phyloP scores from a whole-genome alignment of 2,113 vertebrate genomes.

The Cyphomyrus plagiostoma region DNA sequence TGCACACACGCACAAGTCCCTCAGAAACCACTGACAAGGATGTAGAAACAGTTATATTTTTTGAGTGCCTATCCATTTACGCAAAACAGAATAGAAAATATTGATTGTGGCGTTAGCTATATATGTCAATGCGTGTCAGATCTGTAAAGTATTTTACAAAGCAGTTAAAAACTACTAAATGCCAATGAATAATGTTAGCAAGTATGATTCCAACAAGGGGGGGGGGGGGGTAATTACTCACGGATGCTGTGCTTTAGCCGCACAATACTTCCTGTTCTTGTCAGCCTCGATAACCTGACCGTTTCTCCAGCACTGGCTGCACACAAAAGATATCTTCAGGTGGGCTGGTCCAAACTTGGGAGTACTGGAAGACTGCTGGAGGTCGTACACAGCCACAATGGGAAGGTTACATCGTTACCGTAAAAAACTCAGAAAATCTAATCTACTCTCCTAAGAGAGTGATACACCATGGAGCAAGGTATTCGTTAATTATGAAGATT shows the following conservation, averaged over 20 bases:
- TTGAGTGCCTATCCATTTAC: neutral
- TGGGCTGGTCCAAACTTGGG: constrained; percentile 77
- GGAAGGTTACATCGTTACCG: neutral
- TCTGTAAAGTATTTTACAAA: neutral
- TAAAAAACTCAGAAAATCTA: neutral
- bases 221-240: constrained; percentile 58
- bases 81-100: neutral
- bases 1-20: neutral
- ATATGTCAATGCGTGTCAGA: neutral
- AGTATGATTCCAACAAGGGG: too few species aligned
- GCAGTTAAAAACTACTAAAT: neutral
- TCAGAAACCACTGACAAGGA: neutral
- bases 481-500: neutral
- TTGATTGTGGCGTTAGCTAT: neutral
- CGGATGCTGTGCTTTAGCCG: constrained; percentile 91
- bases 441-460: neutral
- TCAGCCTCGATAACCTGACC: constrained; percentile 91
- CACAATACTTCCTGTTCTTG: constrained; percentile 93
- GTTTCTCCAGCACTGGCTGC: constrained; percentile 87
- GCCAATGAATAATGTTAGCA: neutral
- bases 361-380: constrained; percentile 56
- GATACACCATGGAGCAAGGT: neutral
- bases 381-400: neutral
- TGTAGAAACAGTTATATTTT: neutral
- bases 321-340: constrained; percentile 95